Base-by-base conservation (phyloP, 2,113 vertebrate species). In the Elachura formosa region DNA sequence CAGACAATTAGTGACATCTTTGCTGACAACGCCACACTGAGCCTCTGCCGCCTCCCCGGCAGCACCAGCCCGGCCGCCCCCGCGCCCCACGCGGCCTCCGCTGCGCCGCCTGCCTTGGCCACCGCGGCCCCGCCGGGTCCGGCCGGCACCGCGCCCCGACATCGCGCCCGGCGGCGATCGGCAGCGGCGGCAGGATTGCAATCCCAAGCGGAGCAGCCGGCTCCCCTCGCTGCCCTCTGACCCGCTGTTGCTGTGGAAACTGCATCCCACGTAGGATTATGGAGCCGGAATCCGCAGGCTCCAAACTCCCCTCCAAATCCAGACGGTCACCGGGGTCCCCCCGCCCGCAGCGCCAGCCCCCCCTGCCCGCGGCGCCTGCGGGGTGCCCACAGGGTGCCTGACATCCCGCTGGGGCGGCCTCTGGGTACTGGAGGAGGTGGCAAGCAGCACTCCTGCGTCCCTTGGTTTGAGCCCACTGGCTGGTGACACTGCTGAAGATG, bases 1-100 rank as follows among this genome's bases (percentile, higher is more conserved):
- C 97, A 98, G 98, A 98, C 97, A 98, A 98, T 98, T 98, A 98
- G 98, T 98, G 98, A 98, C 98, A 98, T 98, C 97, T 98, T 77
- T 97, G 96, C 98, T 98, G 98, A 98, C 97, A 98, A 97, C 96
- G 87, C 96, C 97, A 97, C 97, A 97, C 97, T 96, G 97, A 98
- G 97, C 97, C 5, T 90, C 96, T 97, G 81, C 84, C 96, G 93
- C 97, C 97, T 97, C 96, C 96, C 97, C 69, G 22, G 72, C 96
- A 89, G 85, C 87, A 84, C 68, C 48, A 84, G 93, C 91, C 94
- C 7, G 85, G 79, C 95, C 96, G 96, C 88, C 96, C 96, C 87
- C 89, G 73, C 90, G 83, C 84, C 94, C 90, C 49, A 2, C 6
- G 6, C 12, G 12, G 63, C 58, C 93, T 78, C 84, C 48, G 17